A percentile compares a stretch with the other conserved stretches of the same genome.
Conservation (phyloP, 2,113 vertebrate species). For the Aptenodytes patagonicus region DNA sequence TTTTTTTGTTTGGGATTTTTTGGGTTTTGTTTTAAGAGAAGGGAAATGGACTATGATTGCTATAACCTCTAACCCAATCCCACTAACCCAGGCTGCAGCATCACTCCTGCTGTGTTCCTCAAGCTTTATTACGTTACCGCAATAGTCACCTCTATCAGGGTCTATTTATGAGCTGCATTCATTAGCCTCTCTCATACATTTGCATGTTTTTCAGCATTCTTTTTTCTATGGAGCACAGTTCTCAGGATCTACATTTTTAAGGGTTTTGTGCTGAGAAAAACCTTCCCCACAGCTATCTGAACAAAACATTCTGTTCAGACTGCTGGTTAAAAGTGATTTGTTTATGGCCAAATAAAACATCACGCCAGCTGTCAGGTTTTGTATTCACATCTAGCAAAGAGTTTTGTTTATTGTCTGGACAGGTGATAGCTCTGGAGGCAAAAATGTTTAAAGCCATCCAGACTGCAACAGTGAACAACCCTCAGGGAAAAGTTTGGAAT, state of each 20-base stretch:
- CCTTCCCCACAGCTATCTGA: background rate
- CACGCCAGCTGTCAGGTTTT: background rate
- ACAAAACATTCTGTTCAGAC: background rate
- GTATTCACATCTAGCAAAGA: background rate
- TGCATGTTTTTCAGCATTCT: background rate
- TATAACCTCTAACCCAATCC: background rate
- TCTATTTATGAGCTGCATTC: background rate
- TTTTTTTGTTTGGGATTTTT: background rate
- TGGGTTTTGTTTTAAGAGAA: background rate
- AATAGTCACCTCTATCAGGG: background rate
- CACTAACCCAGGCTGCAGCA: background rate
- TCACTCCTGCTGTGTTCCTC: background rate
- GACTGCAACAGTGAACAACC: background rate
- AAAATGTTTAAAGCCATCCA: background rate
- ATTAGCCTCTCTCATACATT: background rate
- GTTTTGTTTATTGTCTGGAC: background rate
- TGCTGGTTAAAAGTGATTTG: background rate
- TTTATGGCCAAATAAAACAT: background rate
- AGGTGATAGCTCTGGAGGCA: background rate
- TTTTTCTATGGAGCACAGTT: background rate
- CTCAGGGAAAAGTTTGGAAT: background rate
- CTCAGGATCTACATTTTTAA: background rate
- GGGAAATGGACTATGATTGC: background rate
- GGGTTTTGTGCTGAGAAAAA: background rate
- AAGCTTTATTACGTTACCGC: background rate